These are phyloP conservation scores for Furcula furcula DNA, from an alignment of 2,888 invertebrate species.

Conservation along the genomic window DNA sequence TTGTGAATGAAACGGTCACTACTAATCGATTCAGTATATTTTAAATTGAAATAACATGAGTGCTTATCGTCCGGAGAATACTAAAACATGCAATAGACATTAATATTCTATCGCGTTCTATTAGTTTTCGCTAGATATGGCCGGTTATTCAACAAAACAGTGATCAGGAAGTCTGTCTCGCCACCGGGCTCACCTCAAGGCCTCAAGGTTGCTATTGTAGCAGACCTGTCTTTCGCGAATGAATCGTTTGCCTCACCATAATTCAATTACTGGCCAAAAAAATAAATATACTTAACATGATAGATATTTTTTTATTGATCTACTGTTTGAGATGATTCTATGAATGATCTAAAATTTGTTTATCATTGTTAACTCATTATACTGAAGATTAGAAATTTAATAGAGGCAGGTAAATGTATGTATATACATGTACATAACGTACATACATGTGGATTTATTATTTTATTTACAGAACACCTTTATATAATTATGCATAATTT, in stretches of 20 bases:
- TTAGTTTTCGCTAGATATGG: not conserved
- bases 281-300: too few relatives aligned
- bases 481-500: not conserved
- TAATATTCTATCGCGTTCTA: not conserved
- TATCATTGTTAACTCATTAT: too few relatives aligned
- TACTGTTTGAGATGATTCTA: too few relatives aligned
- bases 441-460: too few relatives aligned
- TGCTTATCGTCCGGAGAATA: not conserved
- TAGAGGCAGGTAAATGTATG: too few relatives aligned
- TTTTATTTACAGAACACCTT: not conserved
- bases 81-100: not conserved
- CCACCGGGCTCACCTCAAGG: slow-evolving; percentile 20
- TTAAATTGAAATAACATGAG: not conserved
- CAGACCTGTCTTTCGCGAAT: slow-evolving; percentile 6
- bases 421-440: too few relatives aligned
- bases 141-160: slow-evolving; percentile 6
- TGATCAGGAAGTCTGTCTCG: slow-evolving; percentile 17
- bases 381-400: too few relatives aligned
- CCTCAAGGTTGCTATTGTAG: slow-evolving; percentile 19
- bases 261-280: too few relatives aligned
- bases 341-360: too few relatives aligned
- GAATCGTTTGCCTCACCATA: not conserved
- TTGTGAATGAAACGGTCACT: slow-evolving; percentile 12
- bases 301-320: too few relatives aligned
- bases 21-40: not conserved